A percentile compares a stretch with the other conserved stretches of the same genome.
Evolutionary conservation across 2,888 invertebrate genomes (phyloP).

Genomic region (Cryptocephalus primarius): DNA sequence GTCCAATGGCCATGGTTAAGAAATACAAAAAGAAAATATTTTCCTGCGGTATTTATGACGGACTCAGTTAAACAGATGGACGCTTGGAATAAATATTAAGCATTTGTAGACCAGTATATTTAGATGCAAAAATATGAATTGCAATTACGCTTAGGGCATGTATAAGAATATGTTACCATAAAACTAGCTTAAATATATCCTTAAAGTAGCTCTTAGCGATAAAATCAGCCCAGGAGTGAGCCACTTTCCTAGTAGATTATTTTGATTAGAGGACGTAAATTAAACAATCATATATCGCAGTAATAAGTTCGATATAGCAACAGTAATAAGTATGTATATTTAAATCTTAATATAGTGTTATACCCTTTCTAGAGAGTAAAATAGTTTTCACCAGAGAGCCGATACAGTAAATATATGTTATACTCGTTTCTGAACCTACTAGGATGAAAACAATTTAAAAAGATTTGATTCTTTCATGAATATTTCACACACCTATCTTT

Average conservation of each 20-base stretch:
- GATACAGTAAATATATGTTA: not conserved
- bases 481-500: conserved; percentile 11
- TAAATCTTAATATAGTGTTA: too few relatives aligned
- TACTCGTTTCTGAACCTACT: conserved; percentile 5
- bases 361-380: too few relatives aligned
- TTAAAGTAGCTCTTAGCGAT: conserved; percentile 5
- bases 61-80: conserved; percentile 31
- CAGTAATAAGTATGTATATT: too few relatives aligned
- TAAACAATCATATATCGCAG: too few relatives aligned
- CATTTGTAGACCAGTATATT: conserved; percentile 25
- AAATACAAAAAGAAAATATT: conserved; percentile 9
- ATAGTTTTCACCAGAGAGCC: too few relatives aligned
- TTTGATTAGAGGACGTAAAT: not conserved
- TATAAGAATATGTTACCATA: not conserved
- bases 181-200: conserved; percentile 8
- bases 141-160: not conserved
- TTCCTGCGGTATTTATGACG: conserved; percentile 26
- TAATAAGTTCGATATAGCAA: too few relatives aligned
- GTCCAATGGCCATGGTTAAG: conserved; percentile 18
- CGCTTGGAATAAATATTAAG: conserved; percentile 35
- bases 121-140: conserved; percentile 5
- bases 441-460: conserved; percentile 3
- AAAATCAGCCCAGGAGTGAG: not conserved
- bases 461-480: conserved; percentile 9
- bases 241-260: conserved; percentile 1